Conservation (phyloP, 2,113 vertebrate genomes). For the Ophiodon elongatus region DNA sequence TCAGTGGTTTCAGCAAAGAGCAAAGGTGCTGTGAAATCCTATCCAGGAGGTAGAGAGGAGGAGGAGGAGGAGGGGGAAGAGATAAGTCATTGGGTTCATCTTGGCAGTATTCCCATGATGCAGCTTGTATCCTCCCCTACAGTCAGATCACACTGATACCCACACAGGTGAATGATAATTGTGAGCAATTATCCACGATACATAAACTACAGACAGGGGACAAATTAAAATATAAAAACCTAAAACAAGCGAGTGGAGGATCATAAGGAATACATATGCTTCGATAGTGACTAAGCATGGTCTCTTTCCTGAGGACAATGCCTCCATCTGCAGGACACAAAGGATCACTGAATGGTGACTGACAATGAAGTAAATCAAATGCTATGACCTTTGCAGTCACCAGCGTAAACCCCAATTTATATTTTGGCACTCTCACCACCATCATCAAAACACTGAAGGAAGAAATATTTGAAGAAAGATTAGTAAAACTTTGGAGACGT, state of each 20-base stretch:
- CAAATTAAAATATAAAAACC: not conserved
- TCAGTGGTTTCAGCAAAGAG: conserved; percentile 74
- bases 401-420: not conserved
- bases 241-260: not conserved
- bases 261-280: not conserved
- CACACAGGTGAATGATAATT: fast-evolving
- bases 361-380: not conserved
- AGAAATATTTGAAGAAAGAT: not conserved
- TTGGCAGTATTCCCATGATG: conserved; percentile 78
- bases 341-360: not conserved
- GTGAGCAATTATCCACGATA: not conserved
- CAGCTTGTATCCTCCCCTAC: conserved; percentile 40
- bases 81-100: conserved; percentile 78
- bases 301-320: not conserved
- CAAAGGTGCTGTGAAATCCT: conserved; percentile 78
- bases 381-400: not conserved
- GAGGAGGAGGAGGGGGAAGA: conserved; percentile 7
- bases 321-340: not conserved
- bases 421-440: not conserved
- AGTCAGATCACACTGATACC: conserved; percentile 23
- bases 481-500: not conserved
- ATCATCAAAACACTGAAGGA: not conserved
- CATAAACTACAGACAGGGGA: not conserved
- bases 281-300: not conserved
- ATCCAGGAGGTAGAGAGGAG: conserved; percentile 46